These are phyloP conservation scores for Epizoanthus ramosus DNA, from an alignment of 92 coral and sea anemone species.

Conservation along the genomic window DNA sequence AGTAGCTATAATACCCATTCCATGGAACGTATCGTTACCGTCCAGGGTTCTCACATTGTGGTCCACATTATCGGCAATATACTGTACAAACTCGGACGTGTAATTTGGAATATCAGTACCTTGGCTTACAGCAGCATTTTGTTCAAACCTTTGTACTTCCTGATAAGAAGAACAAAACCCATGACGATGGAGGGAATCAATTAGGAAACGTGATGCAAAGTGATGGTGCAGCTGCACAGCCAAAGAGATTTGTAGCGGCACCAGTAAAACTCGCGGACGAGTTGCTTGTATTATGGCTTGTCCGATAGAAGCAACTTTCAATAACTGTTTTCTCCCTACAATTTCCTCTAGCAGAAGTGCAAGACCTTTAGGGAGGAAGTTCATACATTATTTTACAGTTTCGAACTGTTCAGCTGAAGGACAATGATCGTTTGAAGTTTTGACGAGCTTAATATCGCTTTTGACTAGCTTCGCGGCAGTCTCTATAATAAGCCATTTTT, in stretches of 20 bases:
- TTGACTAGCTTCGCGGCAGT: slow-evolving; percentile 34
- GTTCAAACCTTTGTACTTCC: slow-evolving; percentile 45
- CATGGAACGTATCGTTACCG: slow-evolving; percentile 55
- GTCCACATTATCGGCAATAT: slow-evolving; percentile 65
- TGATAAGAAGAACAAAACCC: slow-evolving; percentile 64
- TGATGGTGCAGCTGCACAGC: slow-evolving; percentile 59
- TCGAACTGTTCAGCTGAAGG: slow-evolving; percentile 5
- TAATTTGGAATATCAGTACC: too few relatives aligned
- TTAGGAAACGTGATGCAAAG: slow-evolving; percentile 55
- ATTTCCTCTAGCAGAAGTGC: slow-evolving; percentile 28
- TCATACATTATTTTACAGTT: slow-evolving; percentile 5
- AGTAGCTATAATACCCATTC: slow-evolving; percentile 62
- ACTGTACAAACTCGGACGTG: not conserved
- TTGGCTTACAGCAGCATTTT: slow-evolving; percentile 43
- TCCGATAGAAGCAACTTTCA: slow-evolving; percentile 41
- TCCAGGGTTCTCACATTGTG: slow-evolving; percentile 56
- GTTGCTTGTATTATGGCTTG: slow-evolving; percentile 61
- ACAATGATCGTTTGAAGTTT: slow-evolving; percentile 18
- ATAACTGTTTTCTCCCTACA: slow-evolving; percentile 3
- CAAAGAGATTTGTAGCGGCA: slow-evolving; percentile 56
- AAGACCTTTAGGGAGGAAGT: slow-evolving; percentile 21
- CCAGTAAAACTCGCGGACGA: slow-evolving; percentile 51
- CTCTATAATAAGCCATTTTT: slow-evolving; percentile 20
- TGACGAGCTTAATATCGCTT: slow-evolving; percentile 27
- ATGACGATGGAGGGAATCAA: slow-evolving; percentile 48